Conservation (phyloP, 2,113 vertebrate genomes). For the Nipponia nippon region DNA sequence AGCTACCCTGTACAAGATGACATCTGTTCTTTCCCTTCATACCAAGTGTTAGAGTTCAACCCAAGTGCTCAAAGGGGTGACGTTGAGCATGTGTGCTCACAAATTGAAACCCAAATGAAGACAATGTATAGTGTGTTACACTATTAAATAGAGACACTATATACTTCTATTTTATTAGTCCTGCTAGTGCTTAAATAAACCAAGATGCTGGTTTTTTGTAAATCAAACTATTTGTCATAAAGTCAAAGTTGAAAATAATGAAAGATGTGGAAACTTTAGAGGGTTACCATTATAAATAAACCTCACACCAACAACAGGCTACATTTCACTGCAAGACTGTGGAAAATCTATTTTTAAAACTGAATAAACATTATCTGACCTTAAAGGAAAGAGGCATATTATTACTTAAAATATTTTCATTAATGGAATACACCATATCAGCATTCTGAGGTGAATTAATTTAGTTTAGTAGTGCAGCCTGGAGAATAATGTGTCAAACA, state of each 20-base stretch:
- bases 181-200: neutral
- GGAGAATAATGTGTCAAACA: neutral
- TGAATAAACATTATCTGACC: neutral
- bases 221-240: neutral
- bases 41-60: neutral
- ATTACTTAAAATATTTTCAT: conserved; percentile 30
- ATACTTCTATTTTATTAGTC: neutral
- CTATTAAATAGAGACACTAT: neutral
- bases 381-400: neutral
- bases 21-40: neutral
- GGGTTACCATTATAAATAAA: neutral
- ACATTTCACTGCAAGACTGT: neutral
- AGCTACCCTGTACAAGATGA: neutral
- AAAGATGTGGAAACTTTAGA: neutral
- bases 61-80: neutral
- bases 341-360: conserved; percentile 1
- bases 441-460: neutral
- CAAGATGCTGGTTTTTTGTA: neutral
- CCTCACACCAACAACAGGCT: neutral
- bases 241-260: neutral
- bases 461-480: neutral
- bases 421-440: neutral
- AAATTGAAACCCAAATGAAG: neutral
- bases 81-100: neutral
- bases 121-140: neutral